Conservation (phyloP, 2,113 vertebrate genomes). For the Cavia porcellus region DNA sequence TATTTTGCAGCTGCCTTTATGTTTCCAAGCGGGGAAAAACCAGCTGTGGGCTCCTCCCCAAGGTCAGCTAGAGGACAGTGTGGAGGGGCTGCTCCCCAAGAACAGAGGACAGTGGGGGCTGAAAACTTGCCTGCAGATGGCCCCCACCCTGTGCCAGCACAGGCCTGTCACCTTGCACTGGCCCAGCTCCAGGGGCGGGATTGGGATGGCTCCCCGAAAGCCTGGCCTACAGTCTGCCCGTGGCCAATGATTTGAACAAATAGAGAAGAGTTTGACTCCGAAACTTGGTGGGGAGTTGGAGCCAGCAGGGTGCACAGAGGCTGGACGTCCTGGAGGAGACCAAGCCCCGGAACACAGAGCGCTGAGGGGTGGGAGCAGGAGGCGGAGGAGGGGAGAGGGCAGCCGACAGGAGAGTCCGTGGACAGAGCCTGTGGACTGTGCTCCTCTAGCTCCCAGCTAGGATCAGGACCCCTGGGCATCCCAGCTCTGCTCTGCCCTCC, state of each 20-base stretch:
- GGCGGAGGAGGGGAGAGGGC: not conserved
- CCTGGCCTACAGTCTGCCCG: not conserved
- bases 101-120: not conserved
- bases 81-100: not conserved
- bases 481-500: not conserved
- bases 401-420: not conserved
- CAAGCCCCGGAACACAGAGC: not conserved
- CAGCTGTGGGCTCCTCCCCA: not conserved
- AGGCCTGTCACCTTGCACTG: not conserved
- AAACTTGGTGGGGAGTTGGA: not conserved
- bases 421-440: not conserved
- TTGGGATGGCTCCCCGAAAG: not conserved
- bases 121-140: not conserved
- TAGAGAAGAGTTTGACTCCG: no score
- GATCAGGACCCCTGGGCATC: not conserved
- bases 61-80: not conserved
- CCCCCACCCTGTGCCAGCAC: accelerated
- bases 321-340: not conserved
- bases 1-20: not conserved
- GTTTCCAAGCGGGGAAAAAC: not conserved
- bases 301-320: not conserved
- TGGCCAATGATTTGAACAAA: not conserved
- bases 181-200: not conserved
- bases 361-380: no score
- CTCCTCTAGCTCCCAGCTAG: not conserved